phyloP scores from a whole-genome alignment of 2,888 invertebrate species.

The Cetonia aurata region DNA sequence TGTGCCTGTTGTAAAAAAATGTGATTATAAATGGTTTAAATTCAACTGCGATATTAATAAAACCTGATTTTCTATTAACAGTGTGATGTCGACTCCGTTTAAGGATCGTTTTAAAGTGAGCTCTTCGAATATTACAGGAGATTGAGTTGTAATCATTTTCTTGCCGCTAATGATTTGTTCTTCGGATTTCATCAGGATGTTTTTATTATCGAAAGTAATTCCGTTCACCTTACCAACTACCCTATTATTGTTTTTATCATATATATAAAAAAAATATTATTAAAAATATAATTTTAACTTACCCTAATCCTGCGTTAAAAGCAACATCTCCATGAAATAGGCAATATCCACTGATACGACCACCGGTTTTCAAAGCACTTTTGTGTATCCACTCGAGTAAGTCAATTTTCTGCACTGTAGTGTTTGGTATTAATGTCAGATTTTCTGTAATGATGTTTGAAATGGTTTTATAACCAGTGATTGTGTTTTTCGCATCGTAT shows the following conservation, averaged over 20 bases:
- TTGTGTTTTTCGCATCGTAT: conserved; percentile 63
- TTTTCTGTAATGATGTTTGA: conserved; percentile 62
- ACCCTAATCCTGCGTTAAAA: conserved; percentile 64
- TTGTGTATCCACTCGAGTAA: conserved; percentile 67
- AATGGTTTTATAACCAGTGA: conserved; percentile 67
- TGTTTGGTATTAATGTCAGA: conserved; percentile 59
- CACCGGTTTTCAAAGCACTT: conserved; percentile 63
- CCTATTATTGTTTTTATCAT: conserved; percentile 51
- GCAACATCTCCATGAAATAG: conserved; percentile 63
- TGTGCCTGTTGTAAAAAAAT: too few species aligned
- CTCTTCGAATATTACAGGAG: conserved; percentile 53
- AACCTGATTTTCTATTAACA: conserved; percentile 61
- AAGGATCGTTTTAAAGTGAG: conserved; percentile 59
- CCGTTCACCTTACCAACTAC: conserved; percentile 61
- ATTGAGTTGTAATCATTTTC: conserved; percentile 58
- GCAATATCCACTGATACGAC: conserved; percentile 67
- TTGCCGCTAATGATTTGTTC: conserved; percentile 64
- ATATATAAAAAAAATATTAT: conserved; percentile 36
- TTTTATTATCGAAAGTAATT: conserved; percentile 58
- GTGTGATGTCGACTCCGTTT: conserved; percentile 58
- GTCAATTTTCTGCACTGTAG: conserved; percentile 66
- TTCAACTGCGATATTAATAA: conserved; percentile 19
- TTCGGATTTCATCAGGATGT: conserved; percentile 61
- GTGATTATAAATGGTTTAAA: not conserved
- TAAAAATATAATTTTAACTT: conserved; percentile 44